Conservation (phyloP, 92 coral and sea anemone species). For the Diadumene lineata region DNA sequence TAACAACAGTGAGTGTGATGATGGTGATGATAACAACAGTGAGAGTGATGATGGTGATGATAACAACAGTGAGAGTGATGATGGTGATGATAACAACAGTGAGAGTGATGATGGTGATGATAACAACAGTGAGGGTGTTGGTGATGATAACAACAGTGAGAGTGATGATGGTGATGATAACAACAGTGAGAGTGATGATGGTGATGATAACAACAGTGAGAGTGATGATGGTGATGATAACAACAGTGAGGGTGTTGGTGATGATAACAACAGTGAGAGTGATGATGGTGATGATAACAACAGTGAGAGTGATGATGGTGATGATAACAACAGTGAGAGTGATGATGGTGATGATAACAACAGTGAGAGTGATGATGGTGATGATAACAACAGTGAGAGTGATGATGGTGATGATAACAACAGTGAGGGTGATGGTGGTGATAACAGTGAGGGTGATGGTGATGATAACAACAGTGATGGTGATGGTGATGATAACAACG, state of each 20-base stretch:
- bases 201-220: too few relatives aligned
- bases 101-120: background rate
- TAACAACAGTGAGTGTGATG: background rate
- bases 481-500: background rate
- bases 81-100: background rate
- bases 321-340: background rate
- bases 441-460: background rate
- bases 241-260: background rate
- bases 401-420: background rate
- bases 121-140: background rate
- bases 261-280: background rate
- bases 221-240: background rate
- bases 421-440: background rate
- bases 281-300: background rate
- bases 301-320: background rate
- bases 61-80: background rate
- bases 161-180: background rate
- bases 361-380: background rate
- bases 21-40: background rate
- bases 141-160: background rate
- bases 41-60: background rate
- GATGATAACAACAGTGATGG: background rate
- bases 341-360: background rate
- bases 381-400: background rate
- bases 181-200: background rate